Base-by-base conservation (phyloP, 1,140 invertebrate genomes). In the Macrosteles quadrilineatus region DNA sequence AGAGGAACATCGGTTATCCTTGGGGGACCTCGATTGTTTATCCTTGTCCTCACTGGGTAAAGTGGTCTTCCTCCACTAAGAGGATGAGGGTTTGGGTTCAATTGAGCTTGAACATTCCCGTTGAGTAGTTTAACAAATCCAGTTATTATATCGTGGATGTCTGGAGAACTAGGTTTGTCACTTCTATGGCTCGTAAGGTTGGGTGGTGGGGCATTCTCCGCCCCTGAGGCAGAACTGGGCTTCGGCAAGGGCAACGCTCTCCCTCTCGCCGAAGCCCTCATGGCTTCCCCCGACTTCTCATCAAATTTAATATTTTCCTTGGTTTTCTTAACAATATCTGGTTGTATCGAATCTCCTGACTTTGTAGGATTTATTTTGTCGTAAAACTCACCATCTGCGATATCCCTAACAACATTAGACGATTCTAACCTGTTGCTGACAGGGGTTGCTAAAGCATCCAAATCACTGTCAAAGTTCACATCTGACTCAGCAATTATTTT, bases 91-190 rank as follows among this genome's bases (percentile, higher is more conserved):
- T 66, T 40, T 17, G 63, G 32, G 21, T 66, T 66, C 31, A 66
- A 32, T 17, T 66, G 63, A 0, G 91, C 89, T 74, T 94, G 92
- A 0, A 94, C 92, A 74, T 95, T 94, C 0, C 93, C 93, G 74
- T 95, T 94, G 0, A 96, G 80, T 1, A 96, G 79, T 78, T 95
- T 94, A 0, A 96, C 92, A 40, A 96, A 92, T 12, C 93, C 93
- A 6, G 92, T 93, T 62, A 96, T 93, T 14, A 96, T 94, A 76
- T 95, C 94, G 79, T 95, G 91, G 66, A 95, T 94, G 78, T 95
- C 92, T 21, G 91, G 90, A 78, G 87, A 89, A 2, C 88, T 86
- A 74, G 72, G 73, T 31, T 76, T 21, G 45, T 75, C 71, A 31
- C 43, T 55, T 19, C 40, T 73, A 30, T 14, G 72, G 75, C 47